Evolutionary conservation across 2,113 vertebrate species (phyloP), one percentile per base, ranked within the genome.

Genomic region (Seriola dumerili): DNA sequence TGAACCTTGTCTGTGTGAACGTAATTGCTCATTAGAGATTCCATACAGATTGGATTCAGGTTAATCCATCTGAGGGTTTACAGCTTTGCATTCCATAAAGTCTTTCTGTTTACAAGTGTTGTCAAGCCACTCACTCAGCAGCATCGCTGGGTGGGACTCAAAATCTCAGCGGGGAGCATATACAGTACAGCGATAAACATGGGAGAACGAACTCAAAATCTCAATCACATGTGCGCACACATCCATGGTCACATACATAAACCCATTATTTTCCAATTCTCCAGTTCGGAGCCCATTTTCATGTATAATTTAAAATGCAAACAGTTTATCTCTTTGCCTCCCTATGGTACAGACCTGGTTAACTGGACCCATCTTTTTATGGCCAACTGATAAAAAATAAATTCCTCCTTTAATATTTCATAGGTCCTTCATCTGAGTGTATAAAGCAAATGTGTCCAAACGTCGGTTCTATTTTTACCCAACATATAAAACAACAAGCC

Each of bases 11-110:
- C 81, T 91, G 74, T 66, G 75, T 75, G 79, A 68, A 87, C 65
- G 81, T 93, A 92, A 93, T 93, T 94, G 89, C 90, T 93, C 84
- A 94, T 94, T 92, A 91, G 86, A 88, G 72, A 93, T 93, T 93
- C 91, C 73, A 88, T 83, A 83, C 89, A 92, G 84, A 92, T 83
- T 89, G 84, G 78, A 89, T 93, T 91, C 69, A 65, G 87, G 79
- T 80, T 91, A 92, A 94, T 88, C 87, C 88, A 92, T 89, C 58
- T 32, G 79, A 72, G 90, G 57, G 81, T 89, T 92, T 86, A 44
- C 68, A 78, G 81, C 72, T 90, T 81, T 79, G 86, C 84, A 84
- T 86, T 86, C 69, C 55, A 86, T 88, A 80, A 86, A 87, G 69
- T 80, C 65, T 14, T 83, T 86, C 50, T 75, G 73, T 91, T 87